These are phyloP conservation scores for Corythornis vintsioides DNA, from an alignment of 2,113 vertebrate species.

Conservation along the genomic window DNA sequence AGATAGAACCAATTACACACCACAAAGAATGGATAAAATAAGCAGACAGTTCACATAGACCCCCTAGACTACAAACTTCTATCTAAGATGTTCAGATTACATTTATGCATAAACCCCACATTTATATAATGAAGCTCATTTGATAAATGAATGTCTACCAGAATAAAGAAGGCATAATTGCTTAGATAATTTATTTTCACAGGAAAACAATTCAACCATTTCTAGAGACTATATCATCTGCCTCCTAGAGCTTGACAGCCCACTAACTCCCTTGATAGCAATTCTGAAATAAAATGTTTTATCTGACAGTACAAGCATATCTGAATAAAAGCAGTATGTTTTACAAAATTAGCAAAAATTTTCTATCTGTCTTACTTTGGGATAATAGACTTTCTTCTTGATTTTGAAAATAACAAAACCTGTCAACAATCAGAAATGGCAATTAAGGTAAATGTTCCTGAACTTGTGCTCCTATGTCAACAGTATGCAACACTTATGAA, in stretches of 20 bases:
- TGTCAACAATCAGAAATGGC: conserved; percentile 14
- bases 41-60: not conserved
- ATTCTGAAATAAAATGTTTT: conserved; percentile 17
- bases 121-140: conserved; percentile 22
- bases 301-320: not conserved
- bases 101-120: conserved; percentile 30
- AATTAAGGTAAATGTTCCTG: conserved; percentile 21
- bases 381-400: not conserved
- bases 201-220: conserved; percentile 41
- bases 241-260: conserved; percentile 31
- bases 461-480: conserved; percentile 22
- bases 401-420: conserved; percentile 10
- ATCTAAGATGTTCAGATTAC: not conserved
- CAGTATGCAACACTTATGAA: not conserved
- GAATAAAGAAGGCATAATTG: conserved; percentile 51
- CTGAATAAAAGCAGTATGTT: not conserved
- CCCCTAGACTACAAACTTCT: not conserved
- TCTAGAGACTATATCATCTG: conserved; percentile 43
- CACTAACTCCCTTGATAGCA: not conserved
- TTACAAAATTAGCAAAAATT: not conserved
- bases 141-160: conserved; percentile 38
- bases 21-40: not conserved
- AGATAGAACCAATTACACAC: not conserved
- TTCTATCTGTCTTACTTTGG: not conserved
- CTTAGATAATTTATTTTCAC: conserved; percentile 55